Evolutionary conservation across 1,140 invertebrate species (phyloP), one percentile per base, ranked within the genome.

Genomic region (Pseudomyrmex concolor): DNA sequence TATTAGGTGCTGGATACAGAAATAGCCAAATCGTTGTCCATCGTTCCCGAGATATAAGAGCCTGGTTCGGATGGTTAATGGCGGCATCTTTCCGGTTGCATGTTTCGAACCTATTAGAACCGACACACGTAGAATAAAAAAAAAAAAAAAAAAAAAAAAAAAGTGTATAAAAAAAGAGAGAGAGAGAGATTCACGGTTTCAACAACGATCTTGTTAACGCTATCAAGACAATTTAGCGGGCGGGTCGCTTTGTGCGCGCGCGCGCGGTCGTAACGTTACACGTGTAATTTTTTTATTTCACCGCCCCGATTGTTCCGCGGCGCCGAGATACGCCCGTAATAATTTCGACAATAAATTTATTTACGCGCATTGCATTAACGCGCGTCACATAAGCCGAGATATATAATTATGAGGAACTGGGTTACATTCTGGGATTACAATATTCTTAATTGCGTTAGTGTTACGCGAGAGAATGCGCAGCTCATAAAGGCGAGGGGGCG

Each of bases 1-100:
- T 82, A 73, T 64, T 76, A 34, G 43, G 51, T 68, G 19, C 54
- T 57, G 43, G 67, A 70, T 70, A 19, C 64, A 68, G 48, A 84
- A 71, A 70, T 51, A 81, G 66, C 45, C 76, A 63, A 71, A 84
- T 71, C 25, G 66, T 67, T 57, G 57, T 54, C 67, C 66, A 55
- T 81, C 51, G 25, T 57, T 80, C 43, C 55, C 43, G 22, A 76
- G 50, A 81, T 84, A 45, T 59, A 19, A 81, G 66, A 80, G 64
- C 67, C 54, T 22, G 83, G 83, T 71, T 70, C 25, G 51, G 43
- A 62, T 73, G 25, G 74, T 54, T 66, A 77, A 83, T 60, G 73
- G 82, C 62, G 60, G 63, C 34, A 83, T 83, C 64, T 83, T 84
- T 81, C 76, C 71, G 83, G 57, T 84, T 81, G 77, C 83, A 78